phyloP scores from a whole-genome alignment of 2,888 invertebrate species.

The Drosophila cognata region DNA sequence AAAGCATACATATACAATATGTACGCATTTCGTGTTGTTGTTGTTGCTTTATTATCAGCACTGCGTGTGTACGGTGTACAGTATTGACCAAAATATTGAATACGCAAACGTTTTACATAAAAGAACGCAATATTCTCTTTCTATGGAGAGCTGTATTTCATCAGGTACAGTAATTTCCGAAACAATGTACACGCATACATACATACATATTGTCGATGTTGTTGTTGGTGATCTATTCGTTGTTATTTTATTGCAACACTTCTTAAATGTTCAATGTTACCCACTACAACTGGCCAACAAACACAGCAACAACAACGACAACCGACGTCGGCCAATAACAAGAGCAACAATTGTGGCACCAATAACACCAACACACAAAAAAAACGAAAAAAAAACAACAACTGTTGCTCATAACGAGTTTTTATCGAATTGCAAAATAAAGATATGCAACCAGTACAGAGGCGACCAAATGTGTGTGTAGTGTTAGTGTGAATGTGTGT shows the following conservation, averaged over 20 bases:
- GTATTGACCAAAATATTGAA: slow-evolving; percentile 56
- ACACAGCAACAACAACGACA: slow-evolving; percentile 42
- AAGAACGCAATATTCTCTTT: slow-evolving; percentile 52
- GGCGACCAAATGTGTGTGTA: slow-evolving; percentile 49
- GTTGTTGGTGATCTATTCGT: slow-evolving; percentile 69
- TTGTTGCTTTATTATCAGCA: slow-evolving; percentile 44
- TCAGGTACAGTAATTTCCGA: slow-evolving; percentile 46
- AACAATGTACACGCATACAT: slow-evolving; percentile 9
- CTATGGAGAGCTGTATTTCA: slow-evolving; percentile 22
- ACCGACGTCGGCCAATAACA: slow-evolving; percentile 69
- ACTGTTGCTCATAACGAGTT: slow-evolving; percentile 76
- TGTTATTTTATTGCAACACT: slow-evolving; percentile 75
- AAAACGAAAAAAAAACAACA: slow-evolving; percentile 34
- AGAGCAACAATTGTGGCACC: slow-evolving; percentile 81
- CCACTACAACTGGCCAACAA: slow-evolving; percentile 65
- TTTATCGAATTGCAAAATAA: slow-evolving; percentile 79
- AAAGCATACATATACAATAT: slow-evolving; percentile 5
- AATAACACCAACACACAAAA: slow-evolving; percentile 58
- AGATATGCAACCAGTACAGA: slow-evolving; percentile 67
- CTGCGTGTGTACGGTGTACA: slow-evolving; percentile 33
- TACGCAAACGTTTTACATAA: slow-evolving; percentile 18
- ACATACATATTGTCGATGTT: slow-evolving; percentile 40
- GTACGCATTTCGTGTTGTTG: slow-evolving; percentile 33
- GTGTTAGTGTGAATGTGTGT: slow-evolving; percentile 19
- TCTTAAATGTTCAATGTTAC: slow-evolving; percentile 79